Evolutionary conservation across 1,140 invertebrate species (phyloP), one percentile per base, ranked within the genome.

Genomic region (Hormaphis cornu): DNA sequence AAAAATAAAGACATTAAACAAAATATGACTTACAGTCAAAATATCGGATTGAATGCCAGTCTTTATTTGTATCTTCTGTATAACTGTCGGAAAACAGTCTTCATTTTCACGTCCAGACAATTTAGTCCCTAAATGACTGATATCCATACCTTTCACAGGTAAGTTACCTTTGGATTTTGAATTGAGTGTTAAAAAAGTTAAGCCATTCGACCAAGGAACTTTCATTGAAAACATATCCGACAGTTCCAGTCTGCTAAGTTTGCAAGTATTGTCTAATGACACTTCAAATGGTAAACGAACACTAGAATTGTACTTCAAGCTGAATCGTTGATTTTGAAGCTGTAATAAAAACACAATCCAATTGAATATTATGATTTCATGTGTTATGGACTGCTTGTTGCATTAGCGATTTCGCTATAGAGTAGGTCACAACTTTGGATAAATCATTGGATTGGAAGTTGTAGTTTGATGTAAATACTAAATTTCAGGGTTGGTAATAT

Each of bases 11-110:
- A 2, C 28, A 69, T 16, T 69, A 22, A 30, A 22, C 7, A 16
- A 42, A 44, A 42, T 44, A 7, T 20, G 46, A 56, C 44, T 73
- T 71, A 77, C 76, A 70, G 75, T 75, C 30, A 80, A 79, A 5
- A 42, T 71, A 54, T 76, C 70, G 6, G 53, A 20, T 52, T 28
- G n/a, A 30, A 24, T 3, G 26, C 30, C 33, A n/a, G 52, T 72
- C 3, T 18, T 22, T 16, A 72, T 70, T 70, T 70, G 35, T 24
- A 72, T 6, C 18, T 72, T 56, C 22, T 72, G 71, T 18, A 72
- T 18, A 50, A 72, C 30, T 12, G 28, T 53, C 12, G 66, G n/a
- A 30, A 69, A 50, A 28, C 20, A 70, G 44, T 72, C 71, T n/a
- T 54, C 28, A 16, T 42, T 58, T 70, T 8, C 37, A 24, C 71